Conservation (phyloP, 2,888 invertebrate species). For the Synergus laeviventris region DNA sequence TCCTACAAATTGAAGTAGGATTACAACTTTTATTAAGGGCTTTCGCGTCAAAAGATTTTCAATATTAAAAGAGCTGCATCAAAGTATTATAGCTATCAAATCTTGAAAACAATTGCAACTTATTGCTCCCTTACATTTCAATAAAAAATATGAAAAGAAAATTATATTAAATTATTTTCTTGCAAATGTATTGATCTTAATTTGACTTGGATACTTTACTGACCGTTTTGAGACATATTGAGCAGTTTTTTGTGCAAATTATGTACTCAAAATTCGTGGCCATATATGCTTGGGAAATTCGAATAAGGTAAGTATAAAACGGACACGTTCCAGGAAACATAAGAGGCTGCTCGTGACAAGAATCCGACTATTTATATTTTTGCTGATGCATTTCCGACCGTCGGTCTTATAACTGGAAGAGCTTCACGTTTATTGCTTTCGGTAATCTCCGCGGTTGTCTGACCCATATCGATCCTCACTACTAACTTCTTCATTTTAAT, state of each 20-base stretch:
- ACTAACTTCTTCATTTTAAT: conserved; percentile 2
- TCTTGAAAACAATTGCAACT: not conserved
- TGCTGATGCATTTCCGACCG: not conserved
- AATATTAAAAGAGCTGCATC: not conserved
- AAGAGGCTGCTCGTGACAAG: conserved; percentile 11
- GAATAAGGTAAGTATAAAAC: not conserved
- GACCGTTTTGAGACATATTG: not conserved
- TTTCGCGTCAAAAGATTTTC: not conserved
- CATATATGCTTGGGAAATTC: not conserved
- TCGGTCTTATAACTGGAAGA: not conserved
- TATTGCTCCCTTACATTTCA: not conserved
- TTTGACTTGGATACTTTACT: not conserved
- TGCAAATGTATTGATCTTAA: not conserved
- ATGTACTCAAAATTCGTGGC: not conserved
- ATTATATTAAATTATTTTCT: not conserved
- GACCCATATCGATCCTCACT: conserved; percentile 5
- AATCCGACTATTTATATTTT: conserved; percentile 19
- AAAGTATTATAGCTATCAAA: not conserved
- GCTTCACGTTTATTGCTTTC: conserved; percentile 20
- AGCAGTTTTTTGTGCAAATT: not conserved
- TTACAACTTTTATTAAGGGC: not conserved
- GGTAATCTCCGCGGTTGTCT: conserved; percentile 6
- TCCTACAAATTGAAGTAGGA: not conserved
- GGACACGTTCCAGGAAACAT: conserved; percentile 13
- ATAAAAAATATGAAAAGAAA: not conserved